Evolutionary conservation across 2,113 vertebrate species (phyloP).

Genomic region (Dermatemys mawii): DNA sequence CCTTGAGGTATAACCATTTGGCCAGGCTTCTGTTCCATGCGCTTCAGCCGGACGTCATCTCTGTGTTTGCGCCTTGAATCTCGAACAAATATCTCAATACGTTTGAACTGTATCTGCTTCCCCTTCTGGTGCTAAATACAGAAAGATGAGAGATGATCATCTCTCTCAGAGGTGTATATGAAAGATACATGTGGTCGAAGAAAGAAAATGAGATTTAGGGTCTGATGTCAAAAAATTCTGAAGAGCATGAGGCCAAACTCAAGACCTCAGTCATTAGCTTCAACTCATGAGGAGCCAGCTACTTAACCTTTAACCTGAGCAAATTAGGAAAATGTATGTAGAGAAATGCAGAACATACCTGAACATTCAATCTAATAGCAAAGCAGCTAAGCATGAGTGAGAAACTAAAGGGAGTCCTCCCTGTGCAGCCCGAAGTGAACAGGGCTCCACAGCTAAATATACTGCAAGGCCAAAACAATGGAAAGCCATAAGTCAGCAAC

Average conservation of each 20-base stretch:
- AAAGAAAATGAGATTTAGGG: not conserved
- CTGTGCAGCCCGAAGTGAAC: not conserved
- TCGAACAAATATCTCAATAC: slow-evolving; percentile 87
- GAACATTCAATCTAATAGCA: not conserved
- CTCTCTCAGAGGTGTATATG: not conserved
- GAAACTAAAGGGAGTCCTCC: not conserved
- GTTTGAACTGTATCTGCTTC: slow-evolving; percentile 86
- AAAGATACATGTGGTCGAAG: not conserved
- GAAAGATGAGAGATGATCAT: not conserved
- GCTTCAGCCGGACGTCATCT: slow-evolving; percentile 82
- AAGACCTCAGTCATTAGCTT: not conserved
- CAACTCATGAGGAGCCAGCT: not conserved
- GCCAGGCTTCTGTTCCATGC: slow-evolving; percentile 76
- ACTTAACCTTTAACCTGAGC: not conserved
- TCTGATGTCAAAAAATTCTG: not conserved
- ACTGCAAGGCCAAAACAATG: not conserved
- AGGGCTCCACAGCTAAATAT: not conserved
- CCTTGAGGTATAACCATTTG: slow-evolving; percentile 71
- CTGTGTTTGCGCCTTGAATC: slow-evolving; percentile 82
- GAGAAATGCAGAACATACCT: not conserved
- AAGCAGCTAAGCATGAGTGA: not conserved
- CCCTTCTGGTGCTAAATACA: slow-evolving; percentile 78
- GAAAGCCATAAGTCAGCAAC: not conserved
- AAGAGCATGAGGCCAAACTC: not conserved
- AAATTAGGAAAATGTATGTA: not conserved